Conservation (phyloP, 2,797 vertebrate species). For the Pipistrellus kuhlii region DNA sequence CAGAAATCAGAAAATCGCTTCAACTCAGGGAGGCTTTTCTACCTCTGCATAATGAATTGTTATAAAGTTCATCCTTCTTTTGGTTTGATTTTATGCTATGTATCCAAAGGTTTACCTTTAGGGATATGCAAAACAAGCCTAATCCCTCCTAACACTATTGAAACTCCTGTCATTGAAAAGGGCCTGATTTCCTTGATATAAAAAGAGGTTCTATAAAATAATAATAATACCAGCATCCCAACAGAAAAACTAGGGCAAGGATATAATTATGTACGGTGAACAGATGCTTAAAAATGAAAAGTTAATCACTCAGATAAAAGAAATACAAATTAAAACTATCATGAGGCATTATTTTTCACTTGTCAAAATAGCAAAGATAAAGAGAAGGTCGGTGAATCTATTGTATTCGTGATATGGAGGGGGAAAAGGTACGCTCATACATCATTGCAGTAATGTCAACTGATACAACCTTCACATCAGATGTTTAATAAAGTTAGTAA, state of each 20-base stretch:
- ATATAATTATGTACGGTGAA: not conserved
- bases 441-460: not conserved
- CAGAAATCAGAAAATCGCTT: constrained; percentile 1
- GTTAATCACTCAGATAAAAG: constrained; percentile 17
- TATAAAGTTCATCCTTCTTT: not conserved
- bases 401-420: not conserved
- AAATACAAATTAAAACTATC: constrained; percentile 33
- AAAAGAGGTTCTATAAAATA: constrained; percentile 16
- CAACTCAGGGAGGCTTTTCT: not conserved
- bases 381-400: constrained; percentile 6
- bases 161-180: not conserved
- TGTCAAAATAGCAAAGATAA: not conserved
- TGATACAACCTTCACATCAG: not conserved
- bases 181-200: not conserved
- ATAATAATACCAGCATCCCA: not conserved
- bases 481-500: not conserved
- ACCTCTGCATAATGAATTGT: not conserved
- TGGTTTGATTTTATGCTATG: not conserved
- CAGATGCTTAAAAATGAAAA: constrained; percentile 45
- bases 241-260: not conserved
- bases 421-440: not conserved
- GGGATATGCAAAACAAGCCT: not conserved
- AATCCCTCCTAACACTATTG: not conserved
- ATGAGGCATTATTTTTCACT: not conserved
- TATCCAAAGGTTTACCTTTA: not conserved